Evolutionary conservation across 2,888 invertebrate species (phyloP).

Genomic region (Prostheceraeus crozeri): DNA sequence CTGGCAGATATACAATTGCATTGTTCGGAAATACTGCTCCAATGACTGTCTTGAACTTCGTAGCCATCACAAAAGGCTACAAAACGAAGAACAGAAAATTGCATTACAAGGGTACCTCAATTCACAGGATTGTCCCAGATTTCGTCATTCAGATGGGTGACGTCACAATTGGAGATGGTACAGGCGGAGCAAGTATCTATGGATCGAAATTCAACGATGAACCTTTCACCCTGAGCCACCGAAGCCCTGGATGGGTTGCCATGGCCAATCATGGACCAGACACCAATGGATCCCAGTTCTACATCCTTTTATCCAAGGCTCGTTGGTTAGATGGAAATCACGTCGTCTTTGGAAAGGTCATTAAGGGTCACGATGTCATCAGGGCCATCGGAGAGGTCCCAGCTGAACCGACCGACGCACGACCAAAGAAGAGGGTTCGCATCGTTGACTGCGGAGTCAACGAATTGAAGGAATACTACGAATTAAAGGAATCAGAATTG

Average conservation of each 20-base stretch:
- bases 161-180: slow-evolving; percentile 53
- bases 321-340: slow-evolving; percentile 56
- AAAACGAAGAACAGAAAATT: slow-evolving; percentile 46
- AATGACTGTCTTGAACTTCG: slow-evolving; percentile 55
- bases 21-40: slow-evolving; percentile 54
- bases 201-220: slow-evolving; percentile 55
- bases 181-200: slow-evolving; percentile 55
- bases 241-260: slow-evolving; percentile 52
- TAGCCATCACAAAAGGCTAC: slow-evolving; percentile 49
- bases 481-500: slow-evolving; percentile 45
- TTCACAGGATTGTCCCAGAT: slow-evolving; percentile 56
- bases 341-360: slow-evolving; percentile 56
- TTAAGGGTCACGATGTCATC: slow-evolving; percentile 47
- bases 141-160: slow-evolving; percentile 57
- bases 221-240: slow-evolving; percentile 52
- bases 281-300: slow-evolving; percentile 57
- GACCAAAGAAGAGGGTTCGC: slow-evolving; percentile 48
- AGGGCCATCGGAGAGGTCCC: slow-evolving; percentile 46
- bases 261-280: slow-evolving; percentile 57
- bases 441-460: slow-evolving; percentile 49
- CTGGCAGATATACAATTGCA: slow-evolving; percentile 46
- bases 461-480: slow-evolving; percentile 47
- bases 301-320: slow-evolving; percentile 52
- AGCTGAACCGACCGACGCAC: slow-evolving; percentile 45
- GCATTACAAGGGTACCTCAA: slow-evolving; percentile 48